Percentiles rank a stretch among this genome's conserved stretches.
These are phyloP conservation scores for Troides aeacus DNA, from an alignment of 2,888 invertebrate genomes.

Conservation along the genomic window DNA sequence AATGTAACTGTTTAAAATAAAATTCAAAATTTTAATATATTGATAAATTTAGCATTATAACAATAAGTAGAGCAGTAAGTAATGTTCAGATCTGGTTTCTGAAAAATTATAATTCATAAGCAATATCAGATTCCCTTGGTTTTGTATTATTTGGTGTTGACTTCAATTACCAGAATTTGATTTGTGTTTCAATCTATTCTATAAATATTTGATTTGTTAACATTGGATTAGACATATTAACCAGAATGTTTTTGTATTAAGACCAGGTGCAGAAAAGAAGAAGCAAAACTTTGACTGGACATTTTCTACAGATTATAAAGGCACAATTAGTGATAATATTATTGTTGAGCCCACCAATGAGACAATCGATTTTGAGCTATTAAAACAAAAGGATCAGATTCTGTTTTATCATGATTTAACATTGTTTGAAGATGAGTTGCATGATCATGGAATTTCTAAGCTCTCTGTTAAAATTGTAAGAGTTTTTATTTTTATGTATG, in stretches of 20 bases:
- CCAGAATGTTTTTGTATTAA: slow-evolving; percentile 50
- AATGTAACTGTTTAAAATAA: no score
- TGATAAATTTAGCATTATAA: no score
- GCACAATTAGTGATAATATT: slow-evolving; percentile 84
- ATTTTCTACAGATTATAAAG: slow-evolving; percentile 94
- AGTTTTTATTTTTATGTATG: slow-evolving; percentile 33
- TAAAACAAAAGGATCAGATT: slow-evolving; percentile 94
- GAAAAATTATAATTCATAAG: no score
- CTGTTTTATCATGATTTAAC: slow-evolving; percentile 96
- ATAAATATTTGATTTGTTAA: no score
- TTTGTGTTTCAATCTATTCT: no score
- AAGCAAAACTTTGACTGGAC: slow-evolving; percentile 98
- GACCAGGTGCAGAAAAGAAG: slow-evolving; percentile 87
- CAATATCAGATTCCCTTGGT: no score
- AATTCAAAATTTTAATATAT: no score
- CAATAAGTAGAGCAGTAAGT: no score
- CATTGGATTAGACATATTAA: neutral
- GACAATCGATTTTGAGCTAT: slow-evolving; percentile 90
- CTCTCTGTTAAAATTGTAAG: slow-evolving; percentile 96
- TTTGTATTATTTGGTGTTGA: no score
- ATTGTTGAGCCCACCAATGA: slow-evolving; percentile 83
- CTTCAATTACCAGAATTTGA: no score
- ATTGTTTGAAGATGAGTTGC: slow-evolving; percentile 98
- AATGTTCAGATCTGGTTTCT: no score
- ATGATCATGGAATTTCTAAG: slow-evolving; percentile 97